Conservation (phyloP, 2,888 invertebrate species). For the Drosophila macrospina region DNA sequence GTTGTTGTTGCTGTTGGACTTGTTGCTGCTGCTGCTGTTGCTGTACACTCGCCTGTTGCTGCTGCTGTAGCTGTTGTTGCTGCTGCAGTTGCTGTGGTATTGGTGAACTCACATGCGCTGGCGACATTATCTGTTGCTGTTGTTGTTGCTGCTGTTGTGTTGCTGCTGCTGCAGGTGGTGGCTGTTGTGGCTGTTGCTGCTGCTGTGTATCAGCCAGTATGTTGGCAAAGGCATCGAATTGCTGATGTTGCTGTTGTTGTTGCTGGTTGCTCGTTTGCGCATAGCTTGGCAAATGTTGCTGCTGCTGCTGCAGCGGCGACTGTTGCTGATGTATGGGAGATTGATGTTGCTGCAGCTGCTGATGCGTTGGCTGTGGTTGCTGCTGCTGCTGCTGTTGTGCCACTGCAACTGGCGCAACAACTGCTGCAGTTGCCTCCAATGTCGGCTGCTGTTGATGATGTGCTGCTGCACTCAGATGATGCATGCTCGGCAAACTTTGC, state of each 20-base stretch:
- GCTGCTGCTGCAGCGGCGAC: conserved; percentile 63
- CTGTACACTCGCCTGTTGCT: conserved; percentile 57
- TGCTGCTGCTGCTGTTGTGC: conserved; percentile 50
- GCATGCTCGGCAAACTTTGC: conserved; percentile 77
- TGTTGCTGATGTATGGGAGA: conserved; percentile 80
- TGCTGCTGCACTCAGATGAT: conserved; percentile 59
- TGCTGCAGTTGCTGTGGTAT: conserved; percentile 54
- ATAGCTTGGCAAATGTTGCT: conserved; percentile 84
- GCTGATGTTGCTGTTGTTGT: conserved; percentile 69
- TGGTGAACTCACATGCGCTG: conserved; percentile 66
- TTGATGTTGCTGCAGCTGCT: conserved; percentile 74
- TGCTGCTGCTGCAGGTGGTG: conserved; percentile 34
- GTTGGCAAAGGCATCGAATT: conserved; percentile 77
- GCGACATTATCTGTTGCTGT: conserved; percentile 51
- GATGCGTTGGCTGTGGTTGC: conserved; percentile 65
- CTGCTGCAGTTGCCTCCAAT: conserved; percentile 51
- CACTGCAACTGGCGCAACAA: conserved; percentile 23
- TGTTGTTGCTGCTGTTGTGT: conserved; percentile 41
- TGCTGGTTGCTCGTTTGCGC: conserved; percentile 58
- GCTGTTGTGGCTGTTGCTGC: conserved; percentile 38
- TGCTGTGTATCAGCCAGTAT: conserved; percentile 61
- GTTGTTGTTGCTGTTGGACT: conserved; percentile 44
- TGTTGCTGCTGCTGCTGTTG: conserved; percentile 72
- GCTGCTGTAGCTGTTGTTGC: conserved; percentile 61
- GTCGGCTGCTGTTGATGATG: conserved; percentile 51